These are phyloP conservation scores for Hyperoodon ampullatus DNA, from an alignment of 2,113 vertebrate species.

Conservation along the genomic window DNA sequence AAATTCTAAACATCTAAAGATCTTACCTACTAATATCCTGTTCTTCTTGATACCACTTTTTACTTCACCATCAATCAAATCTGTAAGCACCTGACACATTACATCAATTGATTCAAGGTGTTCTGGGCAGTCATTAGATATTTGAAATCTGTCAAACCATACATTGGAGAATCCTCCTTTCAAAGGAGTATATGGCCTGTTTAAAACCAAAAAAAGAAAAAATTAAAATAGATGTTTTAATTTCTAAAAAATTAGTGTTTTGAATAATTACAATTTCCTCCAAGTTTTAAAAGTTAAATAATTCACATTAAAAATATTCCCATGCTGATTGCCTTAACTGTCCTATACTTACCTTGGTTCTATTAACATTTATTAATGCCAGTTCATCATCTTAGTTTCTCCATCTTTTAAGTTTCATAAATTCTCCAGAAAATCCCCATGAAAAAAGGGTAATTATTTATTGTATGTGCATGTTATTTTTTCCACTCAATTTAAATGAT, in stretches of 20 bases:
- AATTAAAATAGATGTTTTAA: neutral
- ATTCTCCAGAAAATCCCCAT: neutral
- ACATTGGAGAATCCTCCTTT: constrained; percentile 88
- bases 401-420: neutral
- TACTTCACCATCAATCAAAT: constrained; percentile 89
- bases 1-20: neutral
- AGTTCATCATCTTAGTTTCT: neutral
- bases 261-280: constrained; percentile 19
- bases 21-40: constrained; percentile 91
- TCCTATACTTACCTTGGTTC: neutral
- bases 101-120: constrained; percentile 91
- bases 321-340: neutral
- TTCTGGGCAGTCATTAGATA: constrained; percentile 90
- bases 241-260: neutral
- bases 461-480: neutral
- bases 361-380: neutral
- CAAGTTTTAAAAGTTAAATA: neutral
- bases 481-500: neutral
- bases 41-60: constrained; percentile 88
- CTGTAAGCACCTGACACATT: constrained; percentile 87
- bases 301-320: neutral
- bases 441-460: neutral
- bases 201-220: constrained; percentile 44
- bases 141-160: constrained; percentile 95
- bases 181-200: constrained; percentile 93